These are phyloP conservation scores for Agapornis roseicollis DNA, from an alignment of 2,113 vertebrate genomes.

Conservation along the genomic window DNA sequence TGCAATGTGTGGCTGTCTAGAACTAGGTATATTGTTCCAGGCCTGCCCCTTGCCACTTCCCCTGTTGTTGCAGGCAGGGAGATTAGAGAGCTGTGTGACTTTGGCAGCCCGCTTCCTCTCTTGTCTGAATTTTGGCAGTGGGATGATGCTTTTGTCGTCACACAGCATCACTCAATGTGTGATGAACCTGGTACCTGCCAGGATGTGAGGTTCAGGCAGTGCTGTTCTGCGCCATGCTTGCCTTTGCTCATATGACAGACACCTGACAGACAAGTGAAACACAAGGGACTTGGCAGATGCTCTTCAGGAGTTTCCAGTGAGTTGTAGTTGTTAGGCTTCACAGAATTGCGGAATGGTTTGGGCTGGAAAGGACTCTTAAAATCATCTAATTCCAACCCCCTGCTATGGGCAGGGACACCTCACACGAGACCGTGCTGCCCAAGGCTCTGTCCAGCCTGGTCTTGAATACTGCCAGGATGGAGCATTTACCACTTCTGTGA, in stretches of 20 bases:
- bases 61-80: neutral
- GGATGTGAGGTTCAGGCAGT: neutral
- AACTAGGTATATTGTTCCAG: accelerated
- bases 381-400: neutral
- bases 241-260: neutral
- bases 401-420: neutral
- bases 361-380: neutral
- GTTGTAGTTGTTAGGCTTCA: neutral
- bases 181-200: neutral
- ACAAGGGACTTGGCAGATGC: neutral
- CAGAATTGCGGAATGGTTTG: neutral
- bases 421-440: neutral
- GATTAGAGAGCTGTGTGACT: neutral
- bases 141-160: neutral
- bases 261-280: neutral
- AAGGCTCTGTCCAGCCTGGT: neutral
- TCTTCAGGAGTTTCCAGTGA: neutral
- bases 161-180: accelerated
- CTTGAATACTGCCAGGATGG: neutral
- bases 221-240: neutral
- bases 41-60: neutral
- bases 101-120: neutral
- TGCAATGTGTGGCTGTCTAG: accelerated
- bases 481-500: neutral
- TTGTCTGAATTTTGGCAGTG: neutral